These are phyloP conservation scores for Antennarius striatus DNA, from an alignment of 2,113 vertebrate genomes.

Conservation along the genomic window DNA sequence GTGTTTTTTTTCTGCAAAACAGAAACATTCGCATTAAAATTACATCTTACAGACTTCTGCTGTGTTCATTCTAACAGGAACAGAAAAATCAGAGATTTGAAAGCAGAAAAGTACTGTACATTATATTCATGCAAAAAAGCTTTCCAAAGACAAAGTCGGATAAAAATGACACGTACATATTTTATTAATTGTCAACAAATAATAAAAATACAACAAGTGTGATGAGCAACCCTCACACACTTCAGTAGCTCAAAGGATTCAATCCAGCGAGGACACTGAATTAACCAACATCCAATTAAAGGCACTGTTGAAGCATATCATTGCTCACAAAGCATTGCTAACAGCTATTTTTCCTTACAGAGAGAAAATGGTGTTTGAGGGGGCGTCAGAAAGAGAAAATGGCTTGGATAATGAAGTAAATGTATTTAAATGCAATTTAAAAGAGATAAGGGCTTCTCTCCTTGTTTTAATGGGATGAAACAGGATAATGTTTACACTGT, in stretches of 20 bases:
- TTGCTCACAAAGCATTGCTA: slow-evolving; percentile 39
- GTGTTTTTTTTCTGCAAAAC: background rate
- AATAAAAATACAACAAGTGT: background rate
- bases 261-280: slow-evolving; percentile 32
- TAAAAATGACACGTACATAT: no score
- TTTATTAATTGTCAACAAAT: no score
- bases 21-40: background rate
- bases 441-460: no score
- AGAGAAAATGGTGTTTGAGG: background rate
- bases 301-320: slow-evolving; percentile 44
- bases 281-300: slow-evolving; percentile 55
- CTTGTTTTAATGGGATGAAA: no score
- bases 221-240: background rate
- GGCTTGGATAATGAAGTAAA: background rate
- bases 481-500: no score
- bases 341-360: slow-evolving; percentile 26
- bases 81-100: background rate
- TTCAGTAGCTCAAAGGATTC: slow-evolving; percentile 28
- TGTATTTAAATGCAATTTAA: background rate
- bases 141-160: background rate
- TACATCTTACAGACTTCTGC: background rate
- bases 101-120: background rate
- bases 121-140: background rate
- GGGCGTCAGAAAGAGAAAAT: background rate
- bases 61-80: background rate